Percentiles rank a stretch among this genome's conserved stretches.
Evolutionary conservation across 1,140 invertebrate species (phyloP).

Genomic region (Chrysopa pallens): DNA sequence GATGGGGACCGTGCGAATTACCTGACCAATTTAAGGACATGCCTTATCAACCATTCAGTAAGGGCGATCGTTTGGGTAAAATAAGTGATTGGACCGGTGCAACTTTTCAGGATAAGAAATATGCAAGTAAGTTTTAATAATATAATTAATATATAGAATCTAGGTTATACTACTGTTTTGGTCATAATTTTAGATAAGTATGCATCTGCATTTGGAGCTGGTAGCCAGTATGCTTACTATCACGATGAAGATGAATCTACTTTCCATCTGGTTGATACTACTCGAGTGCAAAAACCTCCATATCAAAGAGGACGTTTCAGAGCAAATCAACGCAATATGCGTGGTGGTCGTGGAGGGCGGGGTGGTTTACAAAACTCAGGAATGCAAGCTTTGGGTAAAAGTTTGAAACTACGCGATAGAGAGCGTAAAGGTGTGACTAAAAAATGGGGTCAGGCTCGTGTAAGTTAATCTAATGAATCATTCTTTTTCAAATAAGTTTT

Average conservation of each 20-base stretch:
- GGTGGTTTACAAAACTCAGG: conserved; percentile 39
- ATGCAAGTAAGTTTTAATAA: conserved; percentile 56
- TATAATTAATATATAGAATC: background rate
- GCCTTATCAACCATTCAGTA: conserved; percentile 96
- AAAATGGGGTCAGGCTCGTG: conserved; percentile 74
- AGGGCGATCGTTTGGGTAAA: conserved; percentile 92
- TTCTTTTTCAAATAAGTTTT: too few relatives aligned
- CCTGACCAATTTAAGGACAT: conserved; percentile 94
- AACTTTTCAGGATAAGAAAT: conserved; percentile 89
- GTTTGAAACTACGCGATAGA: conserved; percentile 31
- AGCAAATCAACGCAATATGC: conserved; percentile 61
- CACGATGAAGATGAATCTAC: conserved; percentile 97
- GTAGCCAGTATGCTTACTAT: conserved; percentile 91
- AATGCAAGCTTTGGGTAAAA: conserved; percentile 43
- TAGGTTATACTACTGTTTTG: background rate
- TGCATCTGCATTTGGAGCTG: conserved; percentile 84
- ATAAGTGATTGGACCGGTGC: conserved; percentile 95
- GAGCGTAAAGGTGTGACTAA: conserved; percentile 50
- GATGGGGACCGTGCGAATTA: conserved; percentile 91
- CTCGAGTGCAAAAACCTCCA: conserved; percentile 73
- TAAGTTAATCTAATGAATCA: too few relatives aligned
- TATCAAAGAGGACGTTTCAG: conserved; percentile 78
- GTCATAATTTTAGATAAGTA: conserved; percentile 68
- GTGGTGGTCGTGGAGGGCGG: conserved; percentile 53
- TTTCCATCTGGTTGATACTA: conserved; percentile 95